Conservation (phyloP, 2,888 invertebrate species). For the Diaprepes abbreviatus region DNA sequence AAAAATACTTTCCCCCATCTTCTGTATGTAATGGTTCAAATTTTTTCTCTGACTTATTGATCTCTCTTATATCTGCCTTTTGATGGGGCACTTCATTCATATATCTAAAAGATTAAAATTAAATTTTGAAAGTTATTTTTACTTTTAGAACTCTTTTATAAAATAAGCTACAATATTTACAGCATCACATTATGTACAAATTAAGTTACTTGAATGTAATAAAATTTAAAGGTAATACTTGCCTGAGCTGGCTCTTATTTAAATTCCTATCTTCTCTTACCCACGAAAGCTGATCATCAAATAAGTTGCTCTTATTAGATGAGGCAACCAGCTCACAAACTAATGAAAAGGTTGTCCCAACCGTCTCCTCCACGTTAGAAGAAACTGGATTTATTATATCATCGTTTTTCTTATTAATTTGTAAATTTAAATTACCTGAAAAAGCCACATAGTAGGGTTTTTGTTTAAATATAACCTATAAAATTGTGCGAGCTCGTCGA, state of each 20-base stretch:
- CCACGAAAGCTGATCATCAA: slow-evolving; percentile 63
- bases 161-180: too few species aligned
- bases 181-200: too few species aligned
- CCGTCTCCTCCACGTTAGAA: slow-evolving; percentile 60
- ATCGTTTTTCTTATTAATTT: slow-evolving; percentile 62
- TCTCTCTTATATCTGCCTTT: slow-evolving; percentile 47
- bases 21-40: slow-evolving; percentile 60
- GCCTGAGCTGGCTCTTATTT: background rate
- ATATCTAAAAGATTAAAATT: background rate
- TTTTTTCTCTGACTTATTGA: slow-evolving; percentile 61
- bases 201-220: too few species aligned
- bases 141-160: too few species aligned
- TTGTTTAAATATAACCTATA: slow-evolving; percentile 2
- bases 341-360: slow-evolving; percentile 62
- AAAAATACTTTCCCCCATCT: slow-evolving; percentile 63
- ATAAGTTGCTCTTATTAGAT: slow-evolving; percentile 53
- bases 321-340: slow-evolving; percentile 62
- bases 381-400: slow-evolving; percentile 60
- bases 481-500: background rate
- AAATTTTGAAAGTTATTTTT: too few species aligned
- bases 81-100: slow-evolving; percentile 2
- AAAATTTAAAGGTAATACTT: background rate
- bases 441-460: slow-evolving; percentile 17
- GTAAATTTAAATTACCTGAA: slow-evolving; percentile 60
- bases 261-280: slow-evolving; percentile 49